These are phyloP conservation scores for Dimorphilus gyrociliatus DNA, from an alignment of 2,888 invertebrate genomes.

Conservation along the genomic window DNA sequence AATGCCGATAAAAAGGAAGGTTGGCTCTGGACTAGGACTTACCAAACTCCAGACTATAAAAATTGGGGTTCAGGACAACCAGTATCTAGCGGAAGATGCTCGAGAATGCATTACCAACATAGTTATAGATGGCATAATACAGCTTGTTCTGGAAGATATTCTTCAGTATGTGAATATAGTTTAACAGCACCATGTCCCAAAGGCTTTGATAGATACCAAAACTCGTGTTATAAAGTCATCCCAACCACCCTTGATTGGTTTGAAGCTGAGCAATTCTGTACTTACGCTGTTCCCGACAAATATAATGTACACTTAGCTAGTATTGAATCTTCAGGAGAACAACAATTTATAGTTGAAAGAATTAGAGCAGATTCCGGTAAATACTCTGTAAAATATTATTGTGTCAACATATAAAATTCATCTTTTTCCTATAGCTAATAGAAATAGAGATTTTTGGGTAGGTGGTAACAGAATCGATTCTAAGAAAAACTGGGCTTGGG, in stretches of 20 bases:
- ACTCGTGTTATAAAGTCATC: conserved; percentile 1
- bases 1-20: too few species aligned
- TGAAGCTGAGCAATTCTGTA: conserved; percentile 3
- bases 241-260: conserved; percentile 1
- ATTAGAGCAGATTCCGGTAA: conserved; percentile 1
- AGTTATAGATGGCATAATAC: too few species aligned
- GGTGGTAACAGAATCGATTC: not conserved
- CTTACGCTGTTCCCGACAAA: not conserved
- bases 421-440: not conserved
- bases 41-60: too few species aligned
- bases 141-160: too few species aligned
- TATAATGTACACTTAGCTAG: conserved; percentile 1
- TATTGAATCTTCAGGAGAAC: conserved; percentile 1
- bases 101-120: too few species aligned
- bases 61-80: too few species aligned
- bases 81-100: too few species aligned
- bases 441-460: conserved; percentile 1
- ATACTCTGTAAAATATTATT: too few species aligned
- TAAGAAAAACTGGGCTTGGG: conserved; percentile 1
- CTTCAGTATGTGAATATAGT: too few species aligned
- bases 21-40: too few species aligned
- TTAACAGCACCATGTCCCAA: conserved; percentile 2
- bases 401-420: too few species aligned
- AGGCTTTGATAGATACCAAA: not conserved
- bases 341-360: not conserved